Evolutionary conservation across 2,888 invertebrate species (phyloP).

Genomic region (Petrolisthes cinctipes): DNA sequence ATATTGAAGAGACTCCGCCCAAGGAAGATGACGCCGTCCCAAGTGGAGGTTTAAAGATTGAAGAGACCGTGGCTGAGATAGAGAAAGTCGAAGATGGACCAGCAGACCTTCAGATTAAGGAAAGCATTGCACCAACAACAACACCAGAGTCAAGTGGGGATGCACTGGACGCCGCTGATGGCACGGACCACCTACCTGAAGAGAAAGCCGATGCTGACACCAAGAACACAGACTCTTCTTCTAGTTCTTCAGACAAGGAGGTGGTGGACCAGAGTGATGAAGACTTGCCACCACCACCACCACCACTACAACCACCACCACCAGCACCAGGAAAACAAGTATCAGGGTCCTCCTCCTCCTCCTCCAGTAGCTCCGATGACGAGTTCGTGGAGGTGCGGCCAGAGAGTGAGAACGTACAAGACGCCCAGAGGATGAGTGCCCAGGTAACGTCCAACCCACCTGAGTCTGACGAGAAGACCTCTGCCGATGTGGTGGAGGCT

Average conservation of each 20-base stretch:
- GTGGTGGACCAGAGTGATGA: neutral
- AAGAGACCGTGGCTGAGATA: neutral
- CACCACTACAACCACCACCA: neutral
- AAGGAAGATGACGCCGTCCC: neutral
- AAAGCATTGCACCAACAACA: no score
- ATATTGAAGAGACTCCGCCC: neutral
- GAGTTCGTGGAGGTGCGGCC: slow-evolving; percentile 42
- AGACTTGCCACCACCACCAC: neutral
- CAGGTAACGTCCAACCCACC: slow-evolving; percentile 40
- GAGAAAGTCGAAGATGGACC: neutral
- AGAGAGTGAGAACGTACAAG: slow-evolving; percentile 31
- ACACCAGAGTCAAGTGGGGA: no score
- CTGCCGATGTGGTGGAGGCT: neutral
- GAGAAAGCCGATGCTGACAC: neutral
- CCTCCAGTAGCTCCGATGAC: slow-evolving; percentile 8
- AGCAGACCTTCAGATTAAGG: no score
- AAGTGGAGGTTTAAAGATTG: neutral
- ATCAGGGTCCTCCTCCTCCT: neutral
- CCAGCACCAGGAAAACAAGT: neutral
- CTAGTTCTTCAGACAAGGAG: no score
- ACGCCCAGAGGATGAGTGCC: slow-evolving; percentile 32
- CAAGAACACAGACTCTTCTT: neutral
- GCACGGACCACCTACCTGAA: neutral
- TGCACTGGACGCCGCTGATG: no score
- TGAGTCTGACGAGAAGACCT: neutral